Evolutionary conservation across 2,888 invertebrate genomes (phyloP).

Genomic region (Acanthosoma haemorrhoidale): DNA sequence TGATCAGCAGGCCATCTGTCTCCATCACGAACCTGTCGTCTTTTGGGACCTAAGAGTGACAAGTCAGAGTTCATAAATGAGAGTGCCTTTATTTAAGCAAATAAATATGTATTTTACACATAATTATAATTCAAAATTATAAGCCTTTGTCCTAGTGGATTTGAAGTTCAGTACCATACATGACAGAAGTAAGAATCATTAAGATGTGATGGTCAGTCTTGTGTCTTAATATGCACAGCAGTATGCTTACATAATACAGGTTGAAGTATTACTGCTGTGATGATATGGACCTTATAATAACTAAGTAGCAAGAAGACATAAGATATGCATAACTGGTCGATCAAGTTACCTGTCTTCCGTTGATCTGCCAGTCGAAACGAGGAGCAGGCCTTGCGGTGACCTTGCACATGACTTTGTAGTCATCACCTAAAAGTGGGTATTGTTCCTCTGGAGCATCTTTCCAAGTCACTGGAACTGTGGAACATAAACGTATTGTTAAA

Average conservation of each 20-base stretch:
- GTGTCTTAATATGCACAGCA: neutral
- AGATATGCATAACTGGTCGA: neutral
- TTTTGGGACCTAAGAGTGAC: constrained; percentile 51
- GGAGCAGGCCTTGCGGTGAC: constrained; percentile 81
- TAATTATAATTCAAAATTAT: neutral
- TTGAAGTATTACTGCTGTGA: neutral
- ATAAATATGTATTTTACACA: too few species aligned
- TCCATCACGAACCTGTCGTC: constrained; percentile 68
- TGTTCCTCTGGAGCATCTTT: constrained; percentile 79
- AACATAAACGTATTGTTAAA: neutral
- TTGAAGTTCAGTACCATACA: too few species aligned
- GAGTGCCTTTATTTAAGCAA: too few species aligned
- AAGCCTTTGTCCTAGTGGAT: too few species aligned
- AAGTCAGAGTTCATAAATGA: neutral
- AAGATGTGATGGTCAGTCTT: neutral
- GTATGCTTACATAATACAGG: too few species aligned
- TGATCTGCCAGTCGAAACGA: constrained; percentile 78
- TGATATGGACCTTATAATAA: neutral
- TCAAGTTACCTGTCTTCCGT: constrained; percentile 53
- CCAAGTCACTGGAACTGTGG: constrained; percentile 77
- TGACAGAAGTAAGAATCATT: too few species aligned
- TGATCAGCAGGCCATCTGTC: constrained; percentile 69
- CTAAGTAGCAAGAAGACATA: neutral
- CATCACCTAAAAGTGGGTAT: constrained; percentile 68
- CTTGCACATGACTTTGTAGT: constrained; percentile 74